Percentiles rank a stretch among this genome's conserved stretches.
Conservation (phyloP, 1,140 invertebrate species). For the Leptonema lineaticorne region DNA sequence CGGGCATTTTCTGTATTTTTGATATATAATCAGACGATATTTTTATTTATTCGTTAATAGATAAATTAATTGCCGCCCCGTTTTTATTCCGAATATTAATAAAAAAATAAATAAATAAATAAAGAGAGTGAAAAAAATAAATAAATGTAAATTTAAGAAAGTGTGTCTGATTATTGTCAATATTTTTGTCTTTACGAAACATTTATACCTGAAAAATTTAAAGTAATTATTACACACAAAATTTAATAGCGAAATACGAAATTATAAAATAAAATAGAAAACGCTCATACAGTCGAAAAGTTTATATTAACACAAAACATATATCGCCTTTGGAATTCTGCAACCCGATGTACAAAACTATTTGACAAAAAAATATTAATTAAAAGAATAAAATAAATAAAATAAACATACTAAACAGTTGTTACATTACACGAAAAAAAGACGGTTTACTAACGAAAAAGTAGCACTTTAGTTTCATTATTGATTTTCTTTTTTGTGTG, state of each 20-base stretch:
- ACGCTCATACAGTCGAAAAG: constrained; percentile 29
- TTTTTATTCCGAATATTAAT: background rate
- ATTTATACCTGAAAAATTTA: constrained; percentile 21
- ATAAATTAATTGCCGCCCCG: background rate
- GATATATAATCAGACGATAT: background rate
- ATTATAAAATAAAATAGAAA: constrained; percentile 18
- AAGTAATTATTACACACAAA: constrained; percentile 8
- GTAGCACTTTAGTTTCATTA: background rate
- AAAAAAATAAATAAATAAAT: background rate
- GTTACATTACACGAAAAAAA: constrained; percentile 27
- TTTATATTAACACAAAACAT: too few species aligned
- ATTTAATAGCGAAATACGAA: constrained; percentile 30
- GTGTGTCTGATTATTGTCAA: constrained; percentile 10
- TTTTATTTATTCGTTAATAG: background rate
- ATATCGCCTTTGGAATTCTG: constrained; percentile 37
- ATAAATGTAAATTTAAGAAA: too few species aligned
- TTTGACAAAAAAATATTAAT: too few species aligned
- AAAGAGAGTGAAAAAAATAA: too few species aligned
- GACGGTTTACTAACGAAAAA: constrained; percentile 18
- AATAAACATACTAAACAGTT: constrained; percentile 33
- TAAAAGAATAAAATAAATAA: too few species aligned
- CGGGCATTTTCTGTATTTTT: background rate
- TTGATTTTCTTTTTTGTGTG: too few species aligned
- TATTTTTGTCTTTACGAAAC: background rate
- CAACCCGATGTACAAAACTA: constrained; percentile 39